Conservation (phyloP, 2,113 vertebrate genomes). For the Oxyruncus cristatus region DNA sequence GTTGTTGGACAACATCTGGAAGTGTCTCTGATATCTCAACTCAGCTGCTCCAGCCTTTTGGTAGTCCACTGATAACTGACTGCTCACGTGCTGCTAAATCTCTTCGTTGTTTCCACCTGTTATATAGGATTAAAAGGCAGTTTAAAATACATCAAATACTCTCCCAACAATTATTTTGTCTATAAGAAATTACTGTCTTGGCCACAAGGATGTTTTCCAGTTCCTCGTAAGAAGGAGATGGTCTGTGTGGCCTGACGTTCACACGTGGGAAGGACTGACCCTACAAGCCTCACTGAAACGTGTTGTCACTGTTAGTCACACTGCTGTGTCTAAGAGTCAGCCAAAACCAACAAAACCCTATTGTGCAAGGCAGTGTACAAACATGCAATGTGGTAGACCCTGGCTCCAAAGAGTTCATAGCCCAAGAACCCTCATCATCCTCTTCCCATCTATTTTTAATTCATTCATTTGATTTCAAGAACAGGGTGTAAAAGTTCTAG, state of each 20-base stretch:
- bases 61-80: not conserved
- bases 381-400: not conserved
- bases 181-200: not conserved
- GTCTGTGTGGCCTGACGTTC: not conserved
- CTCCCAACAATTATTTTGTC: not conserved
- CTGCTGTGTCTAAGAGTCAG: not conserved
- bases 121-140: slow-evolving; percentile 10
- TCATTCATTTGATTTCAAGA: not conserved
- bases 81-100: not conserved
- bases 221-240: not conserved
- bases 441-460: not conserved
- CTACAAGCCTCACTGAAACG: not conserved
- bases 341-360: not conserved
- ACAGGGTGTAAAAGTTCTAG: not conserved
- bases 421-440: accelerated
- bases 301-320: not conserved
- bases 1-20: slow-evolving; percentile 25
- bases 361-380: not conserved
- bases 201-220: not conserved
- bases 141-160: slow-evolving; percentile 14
- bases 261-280: not conserved
- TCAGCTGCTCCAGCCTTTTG: slow-evolving; percentile 5
- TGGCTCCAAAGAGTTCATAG: not conserved
- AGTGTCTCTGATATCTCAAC: not conserved
- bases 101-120: slow-evolving; percentile 16